Percentiles rank a stretch among this genome's conserved stretches.
phyloP scores from a whole-genome alignment of 1,140 invertebrate species.

The Sitophilus oryzae region DNA sequence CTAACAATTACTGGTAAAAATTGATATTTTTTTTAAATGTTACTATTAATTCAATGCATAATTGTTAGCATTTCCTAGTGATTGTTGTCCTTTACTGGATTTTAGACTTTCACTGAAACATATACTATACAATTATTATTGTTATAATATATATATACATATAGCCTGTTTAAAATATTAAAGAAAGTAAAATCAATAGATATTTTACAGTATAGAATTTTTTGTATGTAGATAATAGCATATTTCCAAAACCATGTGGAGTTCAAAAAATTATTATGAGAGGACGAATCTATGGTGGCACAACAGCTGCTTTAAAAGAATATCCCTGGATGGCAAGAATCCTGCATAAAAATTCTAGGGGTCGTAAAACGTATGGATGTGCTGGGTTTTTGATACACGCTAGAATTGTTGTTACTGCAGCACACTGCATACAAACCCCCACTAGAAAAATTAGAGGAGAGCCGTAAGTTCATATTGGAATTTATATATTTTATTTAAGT shows the following conservation, averaged over 20 bases:
- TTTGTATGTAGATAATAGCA: slow-evolving; percentile 7
- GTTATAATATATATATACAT: no score
- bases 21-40: no score
- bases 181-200: no score
- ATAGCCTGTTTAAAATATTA: no score
- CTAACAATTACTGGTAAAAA: no score
- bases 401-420: slow-evolving; percentile 51
- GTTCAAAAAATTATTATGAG: slow-evolving; percentile 28
- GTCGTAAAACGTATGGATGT: slow-evolving; percentile 42
- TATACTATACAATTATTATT: no score
- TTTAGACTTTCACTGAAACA: no score
- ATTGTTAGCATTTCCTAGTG: no score
- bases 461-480: slow-evolving; percentile 15
- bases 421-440: slow-evolving; percentile 46
- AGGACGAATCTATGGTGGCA: slow-evolving; percentile 37
- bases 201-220: no score
- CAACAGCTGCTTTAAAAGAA: slow-evolving; percentile 47
- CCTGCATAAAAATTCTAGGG: slow-evolving; percentile 30
- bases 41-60: no score
- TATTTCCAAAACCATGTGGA: slow-evolving; percentile 35
- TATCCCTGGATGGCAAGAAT: slow-evolving; percentile 47
- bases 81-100: no score
- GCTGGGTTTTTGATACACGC: slow-evolving; percentile 48
- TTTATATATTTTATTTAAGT: neutral
- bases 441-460: slow-evolving; percentile 19